phyloP scores from a whole-genome alignment of 2,797 vertebrate genomes.

The Cuculus canorus region DNA sequence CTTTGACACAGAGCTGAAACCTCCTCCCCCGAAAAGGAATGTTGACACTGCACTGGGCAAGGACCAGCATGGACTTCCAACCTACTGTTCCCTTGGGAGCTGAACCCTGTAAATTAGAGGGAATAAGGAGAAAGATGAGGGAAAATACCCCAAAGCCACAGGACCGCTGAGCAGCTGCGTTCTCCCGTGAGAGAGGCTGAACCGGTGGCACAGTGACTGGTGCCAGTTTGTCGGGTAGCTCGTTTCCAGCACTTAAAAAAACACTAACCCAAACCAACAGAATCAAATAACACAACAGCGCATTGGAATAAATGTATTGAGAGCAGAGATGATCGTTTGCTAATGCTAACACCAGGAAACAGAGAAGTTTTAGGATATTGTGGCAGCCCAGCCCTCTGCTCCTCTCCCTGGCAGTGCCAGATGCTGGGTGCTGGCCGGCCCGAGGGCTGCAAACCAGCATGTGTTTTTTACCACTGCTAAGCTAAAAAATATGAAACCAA shows the following conservation, averaged over 20 bases:
- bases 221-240: background rate
- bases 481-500: background rate
- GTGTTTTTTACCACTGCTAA: background rate
- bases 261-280: background rate
- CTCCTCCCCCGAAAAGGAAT: background rate
- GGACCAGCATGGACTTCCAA: background rate
- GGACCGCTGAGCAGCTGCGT: background rate
- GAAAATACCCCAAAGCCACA: background rate
- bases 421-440: background rate
- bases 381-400: background rate
- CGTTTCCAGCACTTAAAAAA: background rate
- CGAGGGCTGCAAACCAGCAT: background rate
- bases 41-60: background rate
- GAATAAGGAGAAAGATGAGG: background rate
- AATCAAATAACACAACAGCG: background rate
- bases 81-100: background rate
- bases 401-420: background rate
- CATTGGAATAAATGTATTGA: background rate
- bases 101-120: background rate
- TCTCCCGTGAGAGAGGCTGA: background rate
- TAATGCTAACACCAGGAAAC: background rate
- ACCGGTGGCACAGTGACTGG: background rate
- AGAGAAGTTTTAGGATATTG: fast-evolving
- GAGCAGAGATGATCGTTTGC: background rate
- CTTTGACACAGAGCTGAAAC: background rate